A percentile compares a stretch with the other conserved stretches of the same genome.
Conservation (phyloP, 2,113 vertebrate genomes). For the Procavia capensis region DNA sequence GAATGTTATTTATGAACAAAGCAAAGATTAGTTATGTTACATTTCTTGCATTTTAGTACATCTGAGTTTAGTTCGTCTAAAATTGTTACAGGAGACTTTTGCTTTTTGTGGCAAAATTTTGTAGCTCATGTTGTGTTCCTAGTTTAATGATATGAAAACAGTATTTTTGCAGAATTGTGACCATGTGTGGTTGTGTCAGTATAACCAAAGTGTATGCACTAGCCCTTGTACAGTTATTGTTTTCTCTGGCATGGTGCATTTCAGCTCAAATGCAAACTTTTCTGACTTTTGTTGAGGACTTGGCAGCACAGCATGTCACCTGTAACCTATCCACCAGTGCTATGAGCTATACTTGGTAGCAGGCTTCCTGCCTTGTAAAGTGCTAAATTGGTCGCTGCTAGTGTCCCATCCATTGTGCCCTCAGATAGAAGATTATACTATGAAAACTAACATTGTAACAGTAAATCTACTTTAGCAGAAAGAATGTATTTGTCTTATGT, state of each 20-base stretch:
- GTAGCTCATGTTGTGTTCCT: constrained; percentile 49
- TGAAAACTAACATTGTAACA: constrained; percentile 56
- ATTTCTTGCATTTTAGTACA: constrained; percentile 43
- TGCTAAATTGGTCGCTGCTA: background rate
- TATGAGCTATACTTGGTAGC: constrained; percentile 68
- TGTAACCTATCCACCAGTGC: constrained; percentile 69
- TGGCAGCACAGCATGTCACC: constrained; percentile 86
- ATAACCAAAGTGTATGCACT: constrained; percentile 53
- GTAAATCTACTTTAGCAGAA: constrained; percentile 81
- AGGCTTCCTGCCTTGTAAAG: constrained; percentile 27
- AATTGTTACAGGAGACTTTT: constrained; percentile 58
- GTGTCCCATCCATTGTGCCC: background rate
- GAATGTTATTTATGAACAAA: constrained; percentile 18
- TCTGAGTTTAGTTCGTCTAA: background rate
- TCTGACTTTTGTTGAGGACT: constrained; percentile 68
- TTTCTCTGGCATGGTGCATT: constrained; percentile 72
- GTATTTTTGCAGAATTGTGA: constrained; percentile 78
- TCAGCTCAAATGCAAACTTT: constrained; percentile 65
- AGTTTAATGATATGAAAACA: constrained; percentile 71
- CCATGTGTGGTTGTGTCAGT: constrained; percentile 49
- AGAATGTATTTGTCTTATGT: constrained; percentile 83
- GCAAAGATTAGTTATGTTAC: background rate
- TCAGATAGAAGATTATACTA: constrained; percentile 24
- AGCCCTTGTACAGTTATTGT: constrained; percentile 58
- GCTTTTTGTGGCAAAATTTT: constrained; percentile 54